phyloP scores from a whole-genome alignment of 2,888 invertebrate genomes.

The Drosophila fungiperda region DNA sequence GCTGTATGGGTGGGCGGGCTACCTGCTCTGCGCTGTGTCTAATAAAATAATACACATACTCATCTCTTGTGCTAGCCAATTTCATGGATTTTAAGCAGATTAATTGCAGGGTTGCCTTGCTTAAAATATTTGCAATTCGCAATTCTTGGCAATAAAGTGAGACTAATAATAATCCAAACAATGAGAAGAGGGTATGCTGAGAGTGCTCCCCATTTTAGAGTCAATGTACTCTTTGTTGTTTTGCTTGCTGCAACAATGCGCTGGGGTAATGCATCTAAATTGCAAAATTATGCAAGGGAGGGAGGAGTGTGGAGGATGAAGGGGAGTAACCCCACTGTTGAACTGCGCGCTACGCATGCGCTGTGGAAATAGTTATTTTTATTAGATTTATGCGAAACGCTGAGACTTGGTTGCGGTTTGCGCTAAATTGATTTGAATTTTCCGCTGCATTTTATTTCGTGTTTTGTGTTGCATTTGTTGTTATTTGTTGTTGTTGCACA shows the following conservation, averaged over 20 bases:
- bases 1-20: not conserved
- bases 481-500: constrained; percentile 18
- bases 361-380: constrained; percentile 35
- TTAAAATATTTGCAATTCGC: constrained; percentile 47
- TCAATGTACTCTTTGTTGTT: constrained; percentile 53
- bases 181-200: constrained; percentile 10
- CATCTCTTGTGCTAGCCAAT: constrained; percentile 38
- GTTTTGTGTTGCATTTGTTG: not conserved
- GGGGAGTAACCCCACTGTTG: constrained; percentile 10
- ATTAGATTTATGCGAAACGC: constrained; percentile 71
- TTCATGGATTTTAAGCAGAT: constrained; percentile 66
- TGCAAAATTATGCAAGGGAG: constrained; percentile 68
- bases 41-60: constrained; percentile 8
- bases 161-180: constrained; percentile 12
- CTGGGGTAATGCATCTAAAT: constrained; percentile 58
- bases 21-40: constrained; percentile 1
- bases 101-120: constrained; percentile 50
- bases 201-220: constrained; percentile 18
- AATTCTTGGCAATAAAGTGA: constrained; percentile 45
- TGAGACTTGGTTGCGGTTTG: constrained; percentile 57
- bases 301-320: not conserved
- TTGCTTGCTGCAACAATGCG: constrained; percentile 35
- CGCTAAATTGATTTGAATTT: constrained; percentile 79
- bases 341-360: constrained; percentile 56
- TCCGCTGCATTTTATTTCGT: constrained; percentile 51